Conservation (phyloP, 1,140 invertebrate genomes). For the Drosophila pachea region DNA sequence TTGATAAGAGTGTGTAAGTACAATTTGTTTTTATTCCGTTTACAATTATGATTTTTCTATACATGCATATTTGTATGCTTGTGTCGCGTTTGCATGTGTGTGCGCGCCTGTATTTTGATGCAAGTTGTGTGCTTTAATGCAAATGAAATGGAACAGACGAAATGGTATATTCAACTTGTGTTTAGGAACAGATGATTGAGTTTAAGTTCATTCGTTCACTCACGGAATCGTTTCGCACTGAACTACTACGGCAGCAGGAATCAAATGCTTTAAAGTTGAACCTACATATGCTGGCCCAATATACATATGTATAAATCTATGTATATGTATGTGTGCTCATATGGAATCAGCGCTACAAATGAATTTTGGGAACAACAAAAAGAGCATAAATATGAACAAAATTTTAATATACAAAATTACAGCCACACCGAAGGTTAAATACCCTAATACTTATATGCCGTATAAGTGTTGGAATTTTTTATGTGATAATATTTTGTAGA, state of each 20-base stretch:
- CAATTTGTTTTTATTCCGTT: slow-evolving; percentile 5
- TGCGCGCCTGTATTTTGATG: background rate
- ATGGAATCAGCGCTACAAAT: background rate
- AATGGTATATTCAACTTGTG: no score
- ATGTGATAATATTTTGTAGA: background rate
- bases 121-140: no score
- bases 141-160: no score
- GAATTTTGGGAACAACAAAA: background rate
- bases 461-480: background rate
- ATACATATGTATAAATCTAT: slow-evolving; percentile 9
- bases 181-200: background rate
- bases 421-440: background rate
- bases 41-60: background rate
- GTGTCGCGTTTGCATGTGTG: slow-evolving; percentile 15
- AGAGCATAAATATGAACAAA: background rate
- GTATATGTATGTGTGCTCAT: slow-evolving; percentile 12
- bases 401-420: no score
- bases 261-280: slow-evolving; percentile 2
- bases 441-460: background rate
- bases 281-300: background rate
- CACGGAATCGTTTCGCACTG: background rate
- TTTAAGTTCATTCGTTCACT: background rate
- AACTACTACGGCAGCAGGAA: background rate
- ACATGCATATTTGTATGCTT: slow-evolving; percentile 16
- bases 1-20: slow-evolving; percentile 15